Evolutionary conservation across 2,888 invertebrate genomes (phyloP), one percentile per base, ranked within the genome.

Genomic region (Polyploca ridens): DNA sequence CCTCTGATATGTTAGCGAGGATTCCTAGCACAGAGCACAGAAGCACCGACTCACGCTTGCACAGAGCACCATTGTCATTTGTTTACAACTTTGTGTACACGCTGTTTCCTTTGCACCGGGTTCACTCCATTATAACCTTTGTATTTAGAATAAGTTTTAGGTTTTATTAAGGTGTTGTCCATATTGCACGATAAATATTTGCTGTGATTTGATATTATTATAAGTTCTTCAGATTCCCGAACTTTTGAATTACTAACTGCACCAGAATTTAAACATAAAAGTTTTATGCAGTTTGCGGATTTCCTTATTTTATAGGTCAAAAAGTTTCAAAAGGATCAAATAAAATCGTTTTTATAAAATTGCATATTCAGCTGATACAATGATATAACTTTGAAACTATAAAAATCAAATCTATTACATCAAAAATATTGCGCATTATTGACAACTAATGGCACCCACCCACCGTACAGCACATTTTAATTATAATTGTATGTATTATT

Each of bases 31-130:
- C 60, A 63, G 62, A 41, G 69, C 68, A 69, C 65, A 67, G 67
- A 46, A 54, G 19, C 54, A 54, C 54, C 5, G 54, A 19, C 54
- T 77, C 79, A 78, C 79, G 78, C 78, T 78, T 79, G 77, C 78
- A 78, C 79, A 65, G 71, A 73, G 76, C 76, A 77, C 77, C 54
- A 67, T 71, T 74, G 63, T 71, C 66, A 69, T 72, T 71, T 64
- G 68, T 68, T 68, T 69, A 33, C 65, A 62, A 49, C n/a, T 49
- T 16, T 49, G n/a, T 49, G 62, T 66, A 64, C 64, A 65, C 38
- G 69, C 69, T 67, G 70, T 66, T 72, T 75, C 66, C 35, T 74
- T 80, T 77, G 72, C 75, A 75, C 61, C 44, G 61, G 77, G 75
- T 66, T 69, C 69, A 70, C 68, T 57, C 33, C 58, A 61, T 61